phyloP scores from a whole-genome alignment of 2,797 vertebrate genomes.

The Parambassis ranga region DNA sequence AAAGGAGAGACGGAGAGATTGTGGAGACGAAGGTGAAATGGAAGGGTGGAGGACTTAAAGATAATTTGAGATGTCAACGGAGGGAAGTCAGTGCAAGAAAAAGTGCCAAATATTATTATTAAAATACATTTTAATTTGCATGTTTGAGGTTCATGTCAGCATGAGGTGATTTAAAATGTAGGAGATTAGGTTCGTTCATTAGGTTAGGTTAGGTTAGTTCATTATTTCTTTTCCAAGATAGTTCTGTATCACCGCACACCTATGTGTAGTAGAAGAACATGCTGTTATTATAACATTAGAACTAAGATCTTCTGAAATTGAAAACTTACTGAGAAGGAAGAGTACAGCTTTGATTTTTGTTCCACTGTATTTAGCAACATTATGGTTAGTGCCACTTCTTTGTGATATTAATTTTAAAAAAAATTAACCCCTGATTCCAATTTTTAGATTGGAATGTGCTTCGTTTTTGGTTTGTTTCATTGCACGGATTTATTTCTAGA shows the following conservation, averaged over 20 bases:
- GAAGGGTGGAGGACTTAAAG: conserved; percentile 12
- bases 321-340: too few relatives aligned
- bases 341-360: too few relatives aligned
- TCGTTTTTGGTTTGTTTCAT: conserved; percentile 3
- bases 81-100: neutral
- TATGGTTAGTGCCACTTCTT: too few relatives aligned
- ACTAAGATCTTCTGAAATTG: too few relatives aligned
- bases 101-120: too few relatives aligned
- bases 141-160: too few relatives aligned
- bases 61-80: conserved; percentile 10
- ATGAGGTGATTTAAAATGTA: too few relatives aligned
- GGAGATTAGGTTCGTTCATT: too few relatives aligned
- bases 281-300: neutral
- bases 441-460: neutral
- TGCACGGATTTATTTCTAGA: conserved; percentile 18
- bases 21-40: conserved; percentile 39
- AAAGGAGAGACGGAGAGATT: conserved; percentile 30
- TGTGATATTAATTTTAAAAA: conserved; percentile 2
- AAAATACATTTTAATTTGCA: too few relatives aligned
- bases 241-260: neutral
- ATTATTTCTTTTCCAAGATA: neutral
- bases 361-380: too few relatives aligned
- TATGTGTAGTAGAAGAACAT: neutral
- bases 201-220: neutral
- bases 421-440: neutral